A percentile compares a stretch with the other conserved stretches of the same genome.
phyloP scores from a whole-genome alignment of 2,797 vertebrate genomes.

The Anabacerthia variegaticeps region DNA sequence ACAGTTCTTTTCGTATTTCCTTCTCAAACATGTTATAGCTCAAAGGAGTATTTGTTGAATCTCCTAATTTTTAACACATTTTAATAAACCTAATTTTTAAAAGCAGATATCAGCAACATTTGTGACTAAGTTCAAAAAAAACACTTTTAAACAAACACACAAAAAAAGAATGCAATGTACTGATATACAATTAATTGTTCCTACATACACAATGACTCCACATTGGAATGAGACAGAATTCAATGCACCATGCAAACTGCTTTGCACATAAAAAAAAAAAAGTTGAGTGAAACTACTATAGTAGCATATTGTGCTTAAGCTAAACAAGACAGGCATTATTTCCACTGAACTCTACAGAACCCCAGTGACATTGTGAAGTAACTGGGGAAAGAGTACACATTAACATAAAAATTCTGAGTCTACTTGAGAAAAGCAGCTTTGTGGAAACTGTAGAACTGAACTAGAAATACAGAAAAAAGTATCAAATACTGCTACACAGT shows the following conservation, averaged over 20 bases:
- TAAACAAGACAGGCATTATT: conserved; percentile 57
- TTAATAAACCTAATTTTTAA: neutral
- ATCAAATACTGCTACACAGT: neutral
- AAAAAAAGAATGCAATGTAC: neutral
- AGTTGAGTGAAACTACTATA: neutral
- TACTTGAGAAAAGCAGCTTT: conserved; percentile 39
- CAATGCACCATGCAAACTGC: neutral
- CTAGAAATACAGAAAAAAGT: neutral
- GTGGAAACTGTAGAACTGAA: neutral
- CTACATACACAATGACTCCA: neutral
- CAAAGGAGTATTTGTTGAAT: neutral
- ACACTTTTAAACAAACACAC: neutral
- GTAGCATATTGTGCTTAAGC: conserved; percentile 32
- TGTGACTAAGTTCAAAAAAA: neutral
- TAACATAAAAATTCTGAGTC: conserved; percentile 59
- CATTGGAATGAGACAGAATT: neutral
- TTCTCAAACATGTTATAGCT: neutral
- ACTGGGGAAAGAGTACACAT: neutral
- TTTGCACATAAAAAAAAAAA: neutral
- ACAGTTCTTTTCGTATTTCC: neutral
- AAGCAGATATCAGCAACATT: neutral
- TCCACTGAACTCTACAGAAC: conserved; percentile 28
- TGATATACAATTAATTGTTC: neutral
- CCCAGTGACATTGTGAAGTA: conserved; percentile 9
- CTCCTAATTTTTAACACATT: neutral